Evolutionary conservation across 1,140 invertebrate genomes (phyloP), one percentile per base, ranked within the genome.

Genomic region (Scaptomyza montana): DNA sequence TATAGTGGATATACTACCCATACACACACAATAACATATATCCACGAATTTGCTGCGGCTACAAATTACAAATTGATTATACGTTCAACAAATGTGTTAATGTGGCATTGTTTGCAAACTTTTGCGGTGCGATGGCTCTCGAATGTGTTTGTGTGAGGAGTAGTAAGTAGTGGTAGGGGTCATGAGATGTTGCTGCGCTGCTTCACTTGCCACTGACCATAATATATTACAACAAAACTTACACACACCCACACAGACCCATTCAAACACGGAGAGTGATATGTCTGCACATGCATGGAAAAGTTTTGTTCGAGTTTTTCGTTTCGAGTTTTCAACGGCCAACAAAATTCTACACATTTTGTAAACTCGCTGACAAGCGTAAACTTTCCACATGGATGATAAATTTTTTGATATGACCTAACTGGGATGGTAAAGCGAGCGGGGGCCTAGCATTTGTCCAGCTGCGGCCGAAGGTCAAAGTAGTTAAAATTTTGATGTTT

Each of bases 31-130:
- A 4, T n/a, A 12, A 43, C 10, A 43, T 5, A 74, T 78, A 76
- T 77, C 67, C 75, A 87, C 82, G 78, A 87, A 86, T 89, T 89
- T 89, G 84, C 76, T 89, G 84, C 73, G 84, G 84, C 84, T 89
- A 89, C 84, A 89, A 89, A 89, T 89, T 89, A 89, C 84, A 89
- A 89, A 89, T 89, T 89, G 84, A 89, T 89, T 89, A 89, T 89
- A 89, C 84, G 84, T 89, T 89, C 84, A 89, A 89, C 84, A 89
- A 89, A 89, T 89, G 84, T 89, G 84, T 89, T 89, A 89, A 89
- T 89, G 84, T 89, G 84, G 84, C 84, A 84, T 89, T 89, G 84
- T 89, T 89, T 81, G 84, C 59, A 72, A 74, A 85, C 84, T 89
- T 89, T 89, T 86, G 72, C 51, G 75, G 66, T 55, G 64, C 28